These are phyloP conservation scores for Beroe forskalii DNA, from an alignment of 37 sponge, comb jelly and placozoan species.

Conservation along the genomic window DNA sequence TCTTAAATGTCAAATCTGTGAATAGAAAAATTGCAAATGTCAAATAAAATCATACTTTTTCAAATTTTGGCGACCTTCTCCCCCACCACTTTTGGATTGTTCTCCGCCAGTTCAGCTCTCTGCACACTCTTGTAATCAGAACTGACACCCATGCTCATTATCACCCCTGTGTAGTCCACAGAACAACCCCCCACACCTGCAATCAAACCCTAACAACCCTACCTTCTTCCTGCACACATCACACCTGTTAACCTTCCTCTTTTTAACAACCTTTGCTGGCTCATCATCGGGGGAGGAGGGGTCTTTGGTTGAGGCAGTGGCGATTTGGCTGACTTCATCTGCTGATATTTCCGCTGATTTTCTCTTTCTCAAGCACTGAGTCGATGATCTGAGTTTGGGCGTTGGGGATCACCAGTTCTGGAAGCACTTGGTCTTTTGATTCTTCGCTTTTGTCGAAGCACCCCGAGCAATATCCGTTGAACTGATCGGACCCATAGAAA, in stretches of 20 bases:
- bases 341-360: neutral
- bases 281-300: neutral
- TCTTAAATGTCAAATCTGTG: neutral
- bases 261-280: neutral
- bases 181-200: constrained; percentile 54
- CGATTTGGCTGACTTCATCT: no score
- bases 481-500: constrained; percentile 20
- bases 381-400: neutral
- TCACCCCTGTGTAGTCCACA: constrained; percentile 36
- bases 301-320: no score
- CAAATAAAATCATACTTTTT: neutral
- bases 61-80: constrained; percentile 28
- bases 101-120: constrained; percentile 51
- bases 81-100: constrained; percentile 16
- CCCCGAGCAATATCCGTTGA: constrained; percentile 1
- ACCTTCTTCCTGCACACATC: constrained; percentile 43
- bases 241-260: constrained; percentile 13
- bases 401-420: neutral
- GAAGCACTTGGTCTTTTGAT: neutral
- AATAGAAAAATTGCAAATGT: neutral
- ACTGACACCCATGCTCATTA: constrained; percentile 8
- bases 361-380: neutral
- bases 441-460: neutral
- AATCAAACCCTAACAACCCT: constrained; percentile 49
- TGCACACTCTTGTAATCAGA: constrained; percentile 50